A percentile compares a stretch with the other conserved stretches of the same genome.
phyloP scores from a whole-genome alignment of 2,888 invertebrate species.

The Eilema depressum region DNA sequence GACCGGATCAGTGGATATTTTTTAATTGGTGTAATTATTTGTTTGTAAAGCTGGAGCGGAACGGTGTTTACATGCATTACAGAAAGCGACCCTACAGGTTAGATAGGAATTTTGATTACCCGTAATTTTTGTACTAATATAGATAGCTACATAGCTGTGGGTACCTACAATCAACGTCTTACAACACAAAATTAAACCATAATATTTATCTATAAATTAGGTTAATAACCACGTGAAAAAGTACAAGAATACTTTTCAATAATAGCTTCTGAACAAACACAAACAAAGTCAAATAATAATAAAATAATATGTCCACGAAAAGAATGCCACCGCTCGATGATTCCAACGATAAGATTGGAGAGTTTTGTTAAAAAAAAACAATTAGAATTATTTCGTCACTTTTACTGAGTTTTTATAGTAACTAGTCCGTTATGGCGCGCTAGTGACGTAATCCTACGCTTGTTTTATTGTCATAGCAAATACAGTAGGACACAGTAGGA shows the following conservation, averaged over 20 bases:
- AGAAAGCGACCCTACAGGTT: constrained; percentile 85
- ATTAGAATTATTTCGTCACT: constrained; percentile 37
- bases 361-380: constrained; percentile 20
- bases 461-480: constrained; percentile 48
- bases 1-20: constrained; percentile 59
- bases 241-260: background rate
- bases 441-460: constrained; percentile 55
- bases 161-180: background rate
- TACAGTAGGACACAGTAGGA: constrained; percentile 44
- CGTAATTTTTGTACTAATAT: constrained; percentile 3
- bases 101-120: constrained; percentile 38
- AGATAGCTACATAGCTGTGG: constrained; percentile 6
- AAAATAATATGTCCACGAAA: background rate
- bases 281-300: background rate
- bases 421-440: constrained; percentile 48
- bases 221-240: background rate
- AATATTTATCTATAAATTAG: background rate
- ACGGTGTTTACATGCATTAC: constrained; percentile 85
- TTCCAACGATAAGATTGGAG: constrained; percentile 3
- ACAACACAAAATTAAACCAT: background rate
- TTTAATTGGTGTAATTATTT: constrained; percentile 62
- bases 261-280: background rate
- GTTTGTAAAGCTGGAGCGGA: constrained; percentile 83
- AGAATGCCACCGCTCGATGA: background rate
- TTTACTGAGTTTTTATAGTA: constrained; percentile 25